Evolutionary conservation across 2,113 vertebrate species (phyloP).

Genomic region (Nothocercus nigrocapillus): DNA sequence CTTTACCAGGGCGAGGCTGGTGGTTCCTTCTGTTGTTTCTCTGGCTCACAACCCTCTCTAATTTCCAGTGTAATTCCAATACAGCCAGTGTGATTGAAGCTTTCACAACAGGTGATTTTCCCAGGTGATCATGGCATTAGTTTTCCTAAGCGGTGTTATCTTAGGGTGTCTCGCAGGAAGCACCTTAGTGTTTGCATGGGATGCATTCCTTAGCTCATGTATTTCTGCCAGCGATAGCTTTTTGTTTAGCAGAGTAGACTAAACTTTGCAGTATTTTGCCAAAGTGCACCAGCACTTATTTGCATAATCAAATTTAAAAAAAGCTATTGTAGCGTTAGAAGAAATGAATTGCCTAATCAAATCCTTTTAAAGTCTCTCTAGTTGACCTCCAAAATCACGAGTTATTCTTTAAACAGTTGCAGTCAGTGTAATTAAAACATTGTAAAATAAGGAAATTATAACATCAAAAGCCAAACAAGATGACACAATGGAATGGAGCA

Average conservation of each 20-base stretch:
- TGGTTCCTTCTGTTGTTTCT: background rate
- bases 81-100: background rate
- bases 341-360: constrained; percentile 40
- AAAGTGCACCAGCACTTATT: constrained; percentile 2
- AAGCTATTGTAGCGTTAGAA: constrained; percentile 1
- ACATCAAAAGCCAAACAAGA: constrained; percentile 27
- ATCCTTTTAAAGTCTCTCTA: constrained; percentile 20
- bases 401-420: constrained; percentile 29
- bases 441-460: constrained; percentile 40
- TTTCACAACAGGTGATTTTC: background rate
- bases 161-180: background rate
- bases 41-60: background rate
- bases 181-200: background rate
- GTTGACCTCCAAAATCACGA: background rate
- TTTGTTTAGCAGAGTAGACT: background rate
- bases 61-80: background rate
- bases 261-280: constrained; percentile 16
- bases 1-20: background rate
- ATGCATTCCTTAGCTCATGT: background rate
- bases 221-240: background rate
- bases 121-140: background rate
- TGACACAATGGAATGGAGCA: background rate
- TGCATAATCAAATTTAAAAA: constrained; percentile 40
- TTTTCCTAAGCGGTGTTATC: background rate
- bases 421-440: constrained; percentile 23